phyloP scores from a whole-genome alignment of 2,888 invertebrate genomes.

The Sepiola atlantica region DNA sequence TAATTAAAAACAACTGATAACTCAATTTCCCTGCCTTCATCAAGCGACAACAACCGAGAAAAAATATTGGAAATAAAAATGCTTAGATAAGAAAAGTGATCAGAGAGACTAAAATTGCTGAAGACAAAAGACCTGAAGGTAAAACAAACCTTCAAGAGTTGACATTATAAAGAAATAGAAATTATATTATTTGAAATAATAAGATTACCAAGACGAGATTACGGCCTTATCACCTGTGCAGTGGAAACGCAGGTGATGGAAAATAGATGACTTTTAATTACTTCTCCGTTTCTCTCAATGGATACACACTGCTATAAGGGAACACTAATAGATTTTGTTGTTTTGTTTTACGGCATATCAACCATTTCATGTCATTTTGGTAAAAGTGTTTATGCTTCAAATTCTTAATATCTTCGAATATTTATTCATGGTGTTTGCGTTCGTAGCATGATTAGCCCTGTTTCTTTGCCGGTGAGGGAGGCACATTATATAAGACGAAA shows the following conservation, averaged over 20 bases:
- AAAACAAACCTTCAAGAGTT: neutral
- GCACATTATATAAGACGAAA: too few relatives aligned
- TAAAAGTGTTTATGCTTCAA: too few relatives aligned
- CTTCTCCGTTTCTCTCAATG: neutral
- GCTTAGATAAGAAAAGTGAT: neutral
- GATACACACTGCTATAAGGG: neutral
- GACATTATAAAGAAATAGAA: neutral
- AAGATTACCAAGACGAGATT: neutral
- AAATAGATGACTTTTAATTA: neutral
- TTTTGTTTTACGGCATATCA: too few relatives aligned
- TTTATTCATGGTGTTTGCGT: too few relatives aligned
- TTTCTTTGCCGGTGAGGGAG: too few relatives aligned
- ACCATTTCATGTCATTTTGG: too few relatives aligned
- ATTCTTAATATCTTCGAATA: too few relatives aligned
- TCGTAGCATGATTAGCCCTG: too few relatives aligned
- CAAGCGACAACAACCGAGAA: neutral
- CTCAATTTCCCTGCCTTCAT: neutral
- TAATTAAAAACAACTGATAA: neutral
- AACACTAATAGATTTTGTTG: too few relatives aligned
- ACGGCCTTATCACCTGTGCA: neutral
- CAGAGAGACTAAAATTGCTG: neutral
- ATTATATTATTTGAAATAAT: neutral
- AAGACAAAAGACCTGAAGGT: neutral
- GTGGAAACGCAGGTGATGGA: neutral
- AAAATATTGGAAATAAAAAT: neutral